These are phyloP conservation scores for Scaptodrosophila lebanonensis DNA, from an alignment of 1,140 invertebrate species.

Conservation along the genomic window DNA sequence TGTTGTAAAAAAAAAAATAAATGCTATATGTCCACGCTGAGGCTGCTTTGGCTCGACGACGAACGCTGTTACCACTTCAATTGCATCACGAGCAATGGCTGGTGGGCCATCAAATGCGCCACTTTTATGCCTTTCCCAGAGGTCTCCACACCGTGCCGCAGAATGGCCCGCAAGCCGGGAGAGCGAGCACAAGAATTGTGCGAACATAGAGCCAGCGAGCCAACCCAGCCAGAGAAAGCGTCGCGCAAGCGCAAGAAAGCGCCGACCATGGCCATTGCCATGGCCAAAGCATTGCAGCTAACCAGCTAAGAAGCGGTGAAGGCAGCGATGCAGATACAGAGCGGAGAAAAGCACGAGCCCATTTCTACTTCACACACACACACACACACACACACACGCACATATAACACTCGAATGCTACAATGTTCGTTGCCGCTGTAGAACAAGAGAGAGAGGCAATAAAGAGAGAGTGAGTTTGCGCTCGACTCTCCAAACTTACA, in stretches of 20 bases:
- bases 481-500: slow-evolving; percentile 50
- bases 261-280: slow-evolving; percentile 13
- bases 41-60: slow-evolving; percentile 44
- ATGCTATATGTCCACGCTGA: slow-evolving; percentile 47
- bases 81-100: slow-evolving; percentile 77
- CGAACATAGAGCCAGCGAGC: not conserved
- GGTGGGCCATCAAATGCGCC: slow-evolving; percentile 64
- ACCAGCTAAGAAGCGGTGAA: no score
- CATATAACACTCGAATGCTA: slow-evolving; percentile 23
- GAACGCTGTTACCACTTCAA: slow-evolving; percentile 73
- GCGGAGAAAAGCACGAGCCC: slow-evolving; percentile 51
- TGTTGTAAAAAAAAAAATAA: slow-evolving; percentile 59
- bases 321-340: slow-evolving; percentile 19
- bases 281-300: slow-evolving; percentile 29
- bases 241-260: slow-evolving; percentile 33
- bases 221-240: slow-evolving; percentile 34
- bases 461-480: slow-evolving; percentile 17
- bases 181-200: slow-evolving; percentile 34
- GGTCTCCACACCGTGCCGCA: slow-evolving; percentile 38
- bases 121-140: slow-evolving; percentile 77
- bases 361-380: slow-evolving; percentile 54
- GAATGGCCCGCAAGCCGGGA: slow-evolving; percentile 24
- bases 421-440: slow-evolving; percentile 33
- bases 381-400: slow-evolving; percentile 11
- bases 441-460: slow-evolving; percentile 35